Conservation (phyloP, 2,113 vertebrate genomes). For the Boulengeromyrus knoepffleri region DNA sequence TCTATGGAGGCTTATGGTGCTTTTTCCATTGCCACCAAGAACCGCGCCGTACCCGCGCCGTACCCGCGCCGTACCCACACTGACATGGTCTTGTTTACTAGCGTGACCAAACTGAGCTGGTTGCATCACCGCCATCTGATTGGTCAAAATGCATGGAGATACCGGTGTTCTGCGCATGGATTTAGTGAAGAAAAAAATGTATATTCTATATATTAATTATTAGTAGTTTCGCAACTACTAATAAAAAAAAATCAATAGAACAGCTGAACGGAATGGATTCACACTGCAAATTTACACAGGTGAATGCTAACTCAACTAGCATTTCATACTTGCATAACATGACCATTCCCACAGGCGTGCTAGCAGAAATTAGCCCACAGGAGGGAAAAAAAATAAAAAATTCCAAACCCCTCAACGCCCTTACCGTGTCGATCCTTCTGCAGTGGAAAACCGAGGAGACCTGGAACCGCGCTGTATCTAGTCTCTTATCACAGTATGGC, state of each 20-base stretch:
- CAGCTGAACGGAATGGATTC: not conserved
- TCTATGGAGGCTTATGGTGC: not conserved
- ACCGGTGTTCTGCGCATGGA: not conserved
- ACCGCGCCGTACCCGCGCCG: not conserved
- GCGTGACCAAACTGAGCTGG: not conserved
- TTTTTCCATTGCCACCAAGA: not conserved
- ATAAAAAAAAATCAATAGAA: not conserved
- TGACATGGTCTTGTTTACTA: not conserved
- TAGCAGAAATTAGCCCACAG: not conserved
- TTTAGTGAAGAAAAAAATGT: not conserved
- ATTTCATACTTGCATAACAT: not conserved
- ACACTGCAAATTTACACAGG: not conserved
- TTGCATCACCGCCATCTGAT: not conserved
- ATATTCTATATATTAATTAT: not conserved
- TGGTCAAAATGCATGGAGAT: not conserved
- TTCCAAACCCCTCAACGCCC: not conserved
- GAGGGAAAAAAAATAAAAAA: not conserved
- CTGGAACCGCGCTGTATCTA: not conserved
- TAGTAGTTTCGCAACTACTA: not conserved
- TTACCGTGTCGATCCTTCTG: not conserved
- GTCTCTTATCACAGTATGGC: not conserved
- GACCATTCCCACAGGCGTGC: not conserved
- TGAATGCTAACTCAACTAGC: not conserved
- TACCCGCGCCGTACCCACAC: not conserved
- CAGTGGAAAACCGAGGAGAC: not conserved